These are phyloP conservation scores for Strix uralensis DNA, from an alignment of 2,113 vertebrate genomes.

Conservation along the genomic window DNA sequence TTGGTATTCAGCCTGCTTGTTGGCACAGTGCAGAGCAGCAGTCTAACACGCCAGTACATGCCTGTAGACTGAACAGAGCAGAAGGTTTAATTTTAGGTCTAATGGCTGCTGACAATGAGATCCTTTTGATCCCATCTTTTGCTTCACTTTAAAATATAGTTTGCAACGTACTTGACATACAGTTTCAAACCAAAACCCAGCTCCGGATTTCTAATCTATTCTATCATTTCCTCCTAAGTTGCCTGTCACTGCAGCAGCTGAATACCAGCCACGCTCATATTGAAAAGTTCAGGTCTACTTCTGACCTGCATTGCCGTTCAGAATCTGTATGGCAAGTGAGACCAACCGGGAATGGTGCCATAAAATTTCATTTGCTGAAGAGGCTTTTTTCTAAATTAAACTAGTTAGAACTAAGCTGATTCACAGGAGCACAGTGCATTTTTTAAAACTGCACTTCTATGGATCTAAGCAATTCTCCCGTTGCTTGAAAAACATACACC, in stretches of 20 bases:
- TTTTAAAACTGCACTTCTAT: neutral
- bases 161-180: slow-evolving; percentile 11
- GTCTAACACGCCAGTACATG: neutral
- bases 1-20: neutral
- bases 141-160: slow-evolving; percentile 15
- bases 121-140: slow-evolving; percentile 14
- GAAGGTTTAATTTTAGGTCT: slow-evolving; percentile 11
- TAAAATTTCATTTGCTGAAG: slow-evolving; percentile 32
- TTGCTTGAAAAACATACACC: neutral
- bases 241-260: neutral
- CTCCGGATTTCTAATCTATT: neutral
- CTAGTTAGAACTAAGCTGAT: slow-evolving; percentile 6
- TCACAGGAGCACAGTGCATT: neutral
- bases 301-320: neutral
- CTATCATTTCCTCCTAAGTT: neutral
- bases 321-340: neutral
- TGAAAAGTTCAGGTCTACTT: neutral
- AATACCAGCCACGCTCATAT: neutral
- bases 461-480: neutral
- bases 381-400: slow-evolving; percentile 57
- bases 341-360: neutral
- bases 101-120: slow-evolving; percentile 11
- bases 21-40: neutral
- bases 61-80: neutral
- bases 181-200: slow-evolving; percentile 10